Base-by-base conservation (phyloP, 2,113 vertebrate species). In the Hoplias malabaricus region DNA sequence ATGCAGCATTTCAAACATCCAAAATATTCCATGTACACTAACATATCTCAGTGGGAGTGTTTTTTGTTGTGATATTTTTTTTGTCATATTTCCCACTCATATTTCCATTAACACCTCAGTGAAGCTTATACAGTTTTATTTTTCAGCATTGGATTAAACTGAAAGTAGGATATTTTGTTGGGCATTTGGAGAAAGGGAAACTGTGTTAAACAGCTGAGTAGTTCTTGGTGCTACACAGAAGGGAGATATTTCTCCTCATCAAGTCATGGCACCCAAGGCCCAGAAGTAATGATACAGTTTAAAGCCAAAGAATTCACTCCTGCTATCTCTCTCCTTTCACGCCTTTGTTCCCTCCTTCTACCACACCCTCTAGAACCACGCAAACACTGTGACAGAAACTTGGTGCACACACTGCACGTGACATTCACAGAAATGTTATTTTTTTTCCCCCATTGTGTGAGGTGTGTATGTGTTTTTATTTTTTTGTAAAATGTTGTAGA, bases 261-360 rank as follows among this genome's bases (percentile, higher is more conserved):
- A 65, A 33, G 61, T 16, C 65, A 70, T 79, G 75, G 80, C 80
- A 57, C 19, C 1, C 5, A 67, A 63, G 21, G 4, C 62, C 54
- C 77, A 36, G 75, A 59, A 80, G 70, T 77, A 80, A 67, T 59
- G 42, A 68, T 72, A 61, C 56, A 50, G 61, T 75, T 68, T 34
- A 25, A 69, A 80, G 79, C 82, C 81, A 79, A 83, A 74, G 75
- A 86, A 77, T 83, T 73, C 65, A n/a, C 12, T 63, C 74, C 46
- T 25, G 46, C 57, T 75, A 69, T n/a, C 4, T 56, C 54, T 19
- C 38, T 80, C 75, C 53, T 69, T 62, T 66, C 31, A 50, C 16
- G 36, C 62, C 23, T 21, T 25, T 56, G 25, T 57, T 21, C 42
- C 27, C 42, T 69, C 34, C 38, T 69, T 80, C 40, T 43, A 62